Conservation (phyloP, 2,888 invertebrate species). For the Dynastes tityus region DNA sequence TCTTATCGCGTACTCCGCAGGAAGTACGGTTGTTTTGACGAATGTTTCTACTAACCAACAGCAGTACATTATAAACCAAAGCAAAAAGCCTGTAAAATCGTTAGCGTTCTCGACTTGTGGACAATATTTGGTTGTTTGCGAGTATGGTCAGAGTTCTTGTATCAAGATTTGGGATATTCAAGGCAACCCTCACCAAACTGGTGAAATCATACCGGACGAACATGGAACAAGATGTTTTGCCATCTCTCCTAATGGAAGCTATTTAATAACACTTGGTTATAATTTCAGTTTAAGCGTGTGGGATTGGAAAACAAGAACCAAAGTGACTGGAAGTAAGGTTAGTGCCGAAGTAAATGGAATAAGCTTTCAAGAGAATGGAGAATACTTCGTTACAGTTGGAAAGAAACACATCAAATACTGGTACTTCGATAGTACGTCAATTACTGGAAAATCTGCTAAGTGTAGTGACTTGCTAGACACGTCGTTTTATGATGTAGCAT, state of each 20-base stretch:
- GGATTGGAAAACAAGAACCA: constrained; percentile 12
- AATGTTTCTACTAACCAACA: constrained; percentile 7
- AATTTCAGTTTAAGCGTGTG: constrained; percentile 14
- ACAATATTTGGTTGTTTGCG: constrained; percentile 8
- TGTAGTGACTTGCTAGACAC: not conserved
- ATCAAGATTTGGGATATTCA: constrained; percentile 21
- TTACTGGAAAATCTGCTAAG: constrained; percentile 26
- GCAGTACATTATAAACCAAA: constrained; percentile 13
- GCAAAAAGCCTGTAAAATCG: constrained; percentile 29
- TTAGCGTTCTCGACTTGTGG: constrained; percentile 20
- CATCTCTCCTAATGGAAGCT: constrained; percentile 13
- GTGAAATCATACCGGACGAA: constrained; percentile 31
- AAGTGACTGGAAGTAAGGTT: constrained; percentile 13
- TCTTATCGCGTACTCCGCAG: constrained; percentile 26
- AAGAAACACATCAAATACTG: constrained; percentile 34
- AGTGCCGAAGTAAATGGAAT: not conserved
- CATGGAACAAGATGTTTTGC: constrained; percentile 32
- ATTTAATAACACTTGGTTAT: constrained; percentile 16
- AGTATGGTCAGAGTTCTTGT: constrained; percentile 18
- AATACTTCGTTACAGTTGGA: constrained; percentile 31
- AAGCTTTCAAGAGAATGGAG: constrained; percentile 21
- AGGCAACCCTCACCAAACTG: not conserved
- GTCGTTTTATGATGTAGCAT: constrained; percentile 14
- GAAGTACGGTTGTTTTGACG: constrained; percentile 26
- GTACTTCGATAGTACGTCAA: constrained; percentile 2